Base-by-base conservation (phyloP, 2,113 vertebrate species). In the Thymallus thymallus region DNA sequence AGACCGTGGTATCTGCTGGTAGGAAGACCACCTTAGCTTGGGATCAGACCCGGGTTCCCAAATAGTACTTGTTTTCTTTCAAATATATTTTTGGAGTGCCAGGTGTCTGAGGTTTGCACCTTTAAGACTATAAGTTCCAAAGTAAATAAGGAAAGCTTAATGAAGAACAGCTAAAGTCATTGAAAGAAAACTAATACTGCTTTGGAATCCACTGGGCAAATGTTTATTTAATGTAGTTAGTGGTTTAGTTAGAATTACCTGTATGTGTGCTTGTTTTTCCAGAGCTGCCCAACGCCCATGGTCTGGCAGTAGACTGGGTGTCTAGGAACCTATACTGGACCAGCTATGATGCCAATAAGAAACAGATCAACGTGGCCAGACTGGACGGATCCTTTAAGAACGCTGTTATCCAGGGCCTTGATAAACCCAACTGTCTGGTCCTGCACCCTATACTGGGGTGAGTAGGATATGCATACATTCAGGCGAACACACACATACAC, bases 241-340 rank as follows among this genome's bases (percentile, higher is more conserved):
- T 13, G 62, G 62, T 64, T 64, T 5, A 26, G 12, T 64, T 24
- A 1, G 29, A 29, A 24, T n/a, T 71, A 58, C 60, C 18, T 22
- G 29, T 41, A 29, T 30, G 23, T 46, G 13, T 71, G 69, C 30
- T 29, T 64, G 84, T 9, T 12, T 29, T 0, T 41, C 10, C 35
- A 99, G 97, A 99, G 83, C 86, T 99, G 81, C 96, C 97, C 55
- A 99, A 98, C 0, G 96, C 95, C 56, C 95, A 99, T 0, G 97
- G 97, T 4, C 90, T 99, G 74, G 95, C 96, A 1, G 95, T 99
- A 75, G 97, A 99, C 58, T 99, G 97, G 97, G 93, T 99, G 22
- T 99, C 97, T 79, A 93, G 97, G 76, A 99, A 99, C 85, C 95
- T 99, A 10, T 98, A 96, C 90, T 99, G 97, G 97, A 98, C 96